These are phyloP conservation scores for Tribolium madens DNA, from an alignment of 1,140 invertebrate species.

Conservation along the genomic window DNA sequence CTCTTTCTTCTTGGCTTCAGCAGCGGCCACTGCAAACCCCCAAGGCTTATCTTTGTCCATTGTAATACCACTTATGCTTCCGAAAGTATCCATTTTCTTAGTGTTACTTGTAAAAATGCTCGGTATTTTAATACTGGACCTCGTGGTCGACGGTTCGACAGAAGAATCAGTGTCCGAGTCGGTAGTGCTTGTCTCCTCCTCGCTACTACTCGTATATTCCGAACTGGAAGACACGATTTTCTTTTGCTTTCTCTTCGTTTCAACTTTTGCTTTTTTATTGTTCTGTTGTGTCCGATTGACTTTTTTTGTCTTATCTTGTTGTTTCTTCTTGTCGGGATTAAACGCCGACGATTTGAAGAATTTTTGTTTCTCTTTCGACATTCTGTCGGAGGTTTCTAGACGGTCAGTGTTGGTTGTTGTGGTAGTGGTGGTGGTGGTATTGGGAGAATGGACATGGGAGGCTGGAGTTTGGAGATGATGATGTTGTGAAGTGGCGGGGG, in stretches of 20 bases:
- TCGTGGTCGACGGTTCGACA: slow-evolving; percentile 49
- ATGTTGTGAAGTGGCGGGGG: slow-evolving; percentile 64
- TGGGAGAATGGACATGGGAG: slow-evolving; percentile 50
- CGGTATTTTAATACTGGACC: slow-evolving; percentile 53
- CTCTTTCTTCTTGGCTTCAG: slow-evolving; percentile 69
- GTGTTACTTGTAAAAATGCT: slow-evolving; percentile 45
- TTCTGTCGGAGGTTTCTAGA: slow-evolving; percentile 76
- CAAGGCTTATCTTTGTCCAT: slow-evolving; percentile 73
- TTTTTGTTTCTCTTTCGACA: slow-evolving; percentile 88
- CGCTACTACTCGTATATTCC: slow-evolving; percentile 61
- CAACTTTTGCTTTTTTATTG: neutral
- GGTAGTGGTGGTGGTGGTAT: slow-evolving; percentile 45
- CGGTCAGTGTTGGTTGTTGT: slow-evolving; percentile 62
- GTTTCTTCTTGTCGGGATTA: slow-evolving; percentile 70
- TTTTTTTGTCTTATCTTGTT: slow-evolving; percentile 49
- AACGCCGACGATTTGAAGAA: slow-evolving; percentile 84
- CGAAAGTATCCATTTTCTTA: slow-evolving; percentile 65
- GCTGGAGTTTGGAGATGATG: slow-evolving; percentile 62
- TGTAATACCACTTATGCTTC: slow-evolving; percentile 67
- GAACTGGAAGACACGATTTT: slow-evolving; percentile 30
- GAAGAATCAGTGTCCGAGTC: slow-evolving; percentile 63
- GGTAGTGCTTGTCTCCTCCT: slow-evolving; percentile 62
- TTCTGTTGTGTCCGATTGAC: slow-evolving; percentile 14
- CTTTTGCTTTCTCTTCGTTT: slow-evolving; percentile 3
- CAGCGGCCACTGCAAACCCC: slow-evolving; percentile 82